Evolutionary conservation across 2,113 vertebrate genomes (phyloP).

Genomic region (Aegotheles bennettii): DNA sequence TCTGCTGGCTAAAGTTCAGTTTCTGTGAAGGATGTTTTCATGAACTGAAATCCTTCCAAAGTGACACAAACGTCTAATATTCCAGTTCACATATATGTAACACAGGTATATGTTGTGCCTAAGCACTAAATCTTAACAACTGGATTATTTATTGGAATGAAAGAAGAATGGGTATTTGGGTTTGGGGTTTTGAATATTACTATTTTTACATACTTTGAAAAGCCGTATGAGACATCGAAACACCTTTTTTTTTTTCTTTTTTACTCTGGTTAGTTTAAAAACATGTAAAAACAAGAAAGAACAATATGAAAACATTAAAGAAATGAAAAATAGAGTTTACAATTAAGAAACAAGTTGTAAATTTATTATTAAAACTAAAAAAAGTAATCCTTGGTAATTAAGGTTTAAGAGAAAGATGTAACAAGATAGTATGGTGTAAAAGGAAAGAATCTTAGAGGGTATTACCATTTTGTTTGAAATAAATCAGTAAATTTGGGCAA

Average conservation of each 20-base stretch:
- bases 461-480: not conserved
- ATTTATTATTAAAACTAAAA: not conserved
- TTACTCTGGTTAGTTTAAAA: not conserved
- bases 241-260: accelerated
- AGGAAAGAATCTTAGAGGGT: not conserved
- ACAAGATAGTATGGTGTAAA: not conserved
- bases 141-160: not conserved
- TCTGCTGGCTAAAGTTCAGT: not conserved
- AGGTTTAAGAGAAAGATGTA: not conserved
- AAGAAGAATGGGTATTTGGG: not conserved
- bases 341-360: not conserved
- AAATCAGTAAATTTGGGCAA: not conserved
- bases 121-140: not conserved
- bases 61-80: not conserved
- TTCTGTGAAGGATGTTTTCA: not conserved
- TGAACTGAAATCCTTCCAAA: not conserved
- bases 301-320: not conserved
- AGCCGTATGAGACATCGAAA: accelerated
- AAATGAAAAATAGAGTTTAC: accelerated
- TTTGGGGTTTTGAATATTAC: not conserved
- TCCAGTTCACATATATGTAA: not conserved
- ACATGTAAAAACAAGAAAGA: too few species aligned
- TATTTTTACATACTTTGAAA: not conserved
- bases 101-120: too few species aligned
- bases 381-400: not conserved